Evolutionary conservation across 1,140 invertebrate genomes (phyloP).

Genomic region (Lasioglossum albipes): DNA sequence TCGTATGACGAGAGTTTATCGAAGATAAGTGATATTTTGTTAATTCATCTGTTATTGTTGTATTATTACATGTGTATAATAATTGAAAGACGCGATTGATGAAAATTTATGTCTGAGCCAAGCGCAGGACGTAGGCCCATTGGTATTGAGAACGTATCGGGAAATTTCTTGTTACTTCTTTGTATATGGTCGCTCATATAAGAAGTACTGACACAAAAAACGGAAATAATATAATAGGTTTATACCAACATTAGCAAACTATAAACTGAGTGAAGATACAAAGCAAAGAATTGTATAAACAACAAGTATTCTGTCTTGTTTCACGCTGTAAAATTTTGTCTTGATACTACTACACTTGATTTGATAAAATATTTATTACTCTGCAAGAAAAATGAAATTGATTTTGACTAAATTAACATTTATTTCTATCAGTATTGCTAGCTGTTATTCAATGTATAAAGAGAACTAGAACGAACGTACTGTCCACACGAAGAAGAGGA

Average conservation of each 20-base stretch:
- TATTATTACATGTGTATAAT: constrained; percentile 66
- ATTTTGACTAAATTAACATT: constrained; percentile 27
- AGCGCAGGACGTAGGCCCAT: constrained; percentile 70
- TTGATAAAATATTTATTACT: background rate
- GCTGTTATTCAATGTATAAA: constrained; percentile 24
- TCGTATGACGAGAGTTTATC: constrained; percentile 73
- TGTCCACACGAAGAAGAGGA: constrained; percentile 43
- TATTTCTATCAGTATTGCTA: constrained; percentile 20
- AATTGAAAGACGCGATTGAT: constrained; percentile 39
- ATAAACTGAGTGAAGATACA: background rate
- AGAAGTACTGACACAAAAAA: background rate
- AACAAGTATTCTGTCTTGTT: background rate
- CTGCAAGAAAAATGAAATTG: constrained; percentile 24
- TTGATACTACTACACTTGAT: background rate
- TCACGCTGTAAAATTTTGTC: background rate
- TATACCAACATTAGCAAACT: background rate
- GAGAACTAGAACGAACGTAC: constrained; percentile 21
- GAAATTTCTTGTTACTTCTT: constrained; percentile 41
- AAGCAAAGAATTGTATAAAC: background rate
- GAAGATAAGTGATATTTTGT: constrained; percentile 69
- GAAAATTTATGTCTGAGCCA: constrained; percentile 53
- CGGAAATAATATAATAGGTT: background rate
- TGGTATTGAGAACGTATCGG: constrained; percentile 24
- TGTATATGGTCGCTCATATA: constrained; percentile 20
- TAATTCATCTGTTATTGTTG: constrained; percentile 65